Percentiles rank a stretch among this genome's conserved stretches.
phyloP scores from a whole-genome alignment of 2,797 vertebrate species.

The Gymnoscopelus braueri region DNA sequence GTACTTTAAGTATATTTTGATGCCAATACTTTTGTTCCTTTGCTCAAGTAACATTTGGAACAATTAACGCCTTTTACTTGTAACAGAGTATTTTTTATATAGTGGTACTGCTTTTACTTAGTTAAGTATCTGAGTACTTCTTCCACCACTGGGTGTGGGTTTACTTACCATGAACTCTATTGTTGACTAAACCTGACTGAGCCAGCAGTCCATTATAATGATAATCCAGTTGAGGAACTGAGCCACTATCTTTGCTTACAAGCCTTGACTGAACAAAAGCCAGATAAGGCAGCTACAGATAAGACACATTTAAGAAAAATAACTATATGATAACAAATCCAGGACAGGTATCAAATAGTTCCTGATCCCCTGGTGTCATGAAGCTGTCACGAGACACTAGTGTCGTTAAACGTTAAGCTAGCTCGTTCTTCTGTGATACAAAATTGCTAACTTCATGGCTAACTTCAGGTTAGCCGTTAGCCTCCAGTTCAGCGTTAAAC shows the following conservation, averaged over 20 bases:
- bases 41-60: too few species aligned
- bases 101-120: too few species aligned
- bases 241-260: background rate
- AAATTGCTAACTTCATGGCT: conserved; percentile 41
- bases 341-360: background rate
- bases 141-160: too few species aligned
- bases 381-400: background rate
- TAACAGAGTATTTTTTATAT: too few species aligned
- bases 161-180: too few species aligned
- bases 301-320: background rate
- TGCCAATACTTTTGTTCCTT: too few species aligned
- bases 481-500: background rate
- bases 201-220: background rate
- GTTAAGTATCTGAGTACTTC: too few species aligned
- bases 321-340: background rate
- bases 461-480: conserved; percentile 13
- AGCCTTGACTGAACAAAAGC: background rate
- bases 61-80: too few species aligned
- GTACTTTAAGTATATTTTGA: too few species aligned
- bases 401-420: conserved; percentile 23
- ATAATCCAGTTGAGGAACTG: too few species aligned
- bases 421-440: conserved; percentile 33
- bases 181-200: too few species aligned
- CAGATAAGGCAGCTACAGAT: too few species aligned
- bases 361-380: background rate